These are phyloP conservation scores for Megalopta genalis DNA, from an alignment of 1,140 invertebrate species.

Conservation along the genomic window DNA sequence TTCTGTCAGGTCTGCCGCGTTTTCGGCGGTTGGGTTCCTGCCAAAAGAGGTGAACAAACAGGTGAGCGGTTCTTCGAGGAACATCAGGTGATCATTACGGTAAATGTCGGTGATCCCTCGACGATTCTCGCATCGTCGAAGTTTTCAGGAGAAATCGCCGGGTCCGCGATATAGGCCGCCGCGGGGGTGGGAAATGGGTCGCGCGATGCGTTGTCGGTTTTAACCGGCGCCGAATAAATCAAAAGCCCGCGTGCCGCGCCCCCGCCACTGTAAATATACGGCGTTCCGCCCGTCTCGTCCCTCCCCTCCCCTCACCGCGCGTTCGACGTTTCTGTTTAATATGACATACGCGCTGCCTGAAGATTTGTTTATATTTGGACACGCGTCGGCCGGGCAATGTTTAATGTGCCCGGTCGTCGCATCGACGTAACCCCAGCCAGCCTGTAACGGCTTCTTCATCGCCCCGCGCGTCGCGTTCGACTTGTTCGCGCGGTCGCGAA, in stretches of 20 bases:
- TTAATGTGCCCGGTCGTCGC: neutral
- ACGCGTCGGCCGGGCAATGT: neutral
- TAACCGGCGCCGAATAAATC: slow-evolving; percentile 21
- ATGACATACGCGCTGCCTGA: neutral
- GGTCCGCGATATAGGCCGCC: neutral
- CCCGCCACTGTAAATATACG: slow-evolving; percentile 12
- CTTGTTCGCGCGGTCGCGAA: neutral
- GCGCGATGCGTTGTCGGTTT: slow-evolving; percentile 4
- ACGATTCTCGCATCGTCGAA: neutral
- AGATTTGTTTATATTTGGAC: slow-evolving; percentile 18
- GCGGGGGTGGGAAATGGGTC: neutral
- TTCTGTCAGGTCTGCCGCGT: no score
- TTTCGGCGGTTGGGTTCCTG: no score
- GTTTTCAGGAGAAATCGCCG: slow-evolving; percentile 7
- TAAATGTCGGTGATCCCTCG: no score
- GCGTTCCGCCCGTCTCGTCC: neutral
- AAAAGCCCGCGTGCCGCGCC: neutral
- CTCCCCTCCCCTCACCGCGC: no score
- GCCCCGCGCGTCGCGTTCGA: neutral
- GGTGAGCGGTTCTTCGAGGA: no score
- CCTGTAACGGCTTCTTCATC: no score
- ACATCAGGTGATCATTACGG: no score
- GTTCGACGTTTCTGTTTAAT: slow-evolving; percentile 8
- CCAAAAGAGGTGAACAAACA: no score
- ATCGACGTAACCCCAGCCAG: neutral